These are phyloP conservation scores for Callyntrura sp. DNA, from an alignment of 2,888 invertebrate species.

Conservation along the genomic window DNA sequence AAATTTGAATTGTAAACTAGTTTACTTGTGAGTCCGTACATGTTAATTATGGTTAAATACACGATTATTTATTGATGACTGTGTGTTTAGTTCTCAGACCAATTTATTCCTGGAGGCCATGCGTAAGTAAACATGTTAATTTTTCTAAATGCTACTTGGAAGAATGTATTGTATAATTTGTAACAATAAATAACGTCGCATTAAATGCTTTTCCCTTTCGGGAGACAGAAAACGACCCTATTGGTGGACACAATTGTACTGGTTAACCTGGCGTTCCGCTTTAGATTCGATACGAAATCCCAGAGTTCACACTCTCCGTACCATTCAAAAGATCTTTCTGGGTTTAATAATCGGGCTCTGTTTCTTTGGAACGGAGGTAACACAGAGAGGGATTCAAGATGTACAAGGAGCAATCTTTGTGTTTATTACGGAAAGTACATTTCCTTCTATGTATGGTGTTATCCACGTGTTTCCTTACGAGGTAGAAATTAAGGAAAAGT, in stretches of 20 bases:
- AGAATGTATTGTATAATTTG: too few relatives aligned
- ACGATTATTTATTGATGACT: too few relatives aligned
- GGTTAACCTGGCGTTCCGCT: constrained; percentile 91
- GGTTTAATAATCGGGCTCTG: constrained; percentile 94
- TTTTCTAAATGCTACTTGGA: neutral
- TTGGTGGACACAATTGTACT: constrained; percentile 91
- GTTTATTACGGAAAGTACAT: constrained; percentile 95
- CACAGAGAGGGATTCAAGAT: constrained; percentile 94
- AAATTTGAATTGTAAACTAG: too few relatives aligned
- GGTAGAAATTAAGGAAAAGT: constrained; percentile 45
- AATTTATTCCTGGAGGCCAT: constrained; percentile 72
- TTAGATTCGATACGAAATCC: constrained; percentile 93
- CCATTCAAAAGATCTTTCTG: constrained; percentile 86
- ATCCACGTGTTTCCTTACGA: constrained; percentile 92
- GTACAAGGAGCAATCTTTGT: constrained; percentile 95
- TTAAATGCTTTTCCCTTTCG: too few relatives aligned
- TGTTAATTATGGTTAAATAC: neutral
- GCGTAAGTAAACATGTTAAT: constrained; percentile 65
- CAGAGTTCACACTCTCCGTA: constrained; percentile 90
- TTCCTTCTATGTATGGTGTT: constrained; percentile 96
- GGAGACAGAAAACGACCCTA: constrained; percentile 89
- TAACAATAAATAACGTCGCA: too few relatives aligned
- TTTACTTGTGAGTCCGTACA: neutral
- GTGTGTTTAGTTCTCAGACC: constrained; percentile 74
- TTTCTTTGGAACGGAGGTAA: constrained; percentile 91